Base-by-base conservation (phyloP, 2,113 vertebrate species). In the Varanus salvator region DNA sequence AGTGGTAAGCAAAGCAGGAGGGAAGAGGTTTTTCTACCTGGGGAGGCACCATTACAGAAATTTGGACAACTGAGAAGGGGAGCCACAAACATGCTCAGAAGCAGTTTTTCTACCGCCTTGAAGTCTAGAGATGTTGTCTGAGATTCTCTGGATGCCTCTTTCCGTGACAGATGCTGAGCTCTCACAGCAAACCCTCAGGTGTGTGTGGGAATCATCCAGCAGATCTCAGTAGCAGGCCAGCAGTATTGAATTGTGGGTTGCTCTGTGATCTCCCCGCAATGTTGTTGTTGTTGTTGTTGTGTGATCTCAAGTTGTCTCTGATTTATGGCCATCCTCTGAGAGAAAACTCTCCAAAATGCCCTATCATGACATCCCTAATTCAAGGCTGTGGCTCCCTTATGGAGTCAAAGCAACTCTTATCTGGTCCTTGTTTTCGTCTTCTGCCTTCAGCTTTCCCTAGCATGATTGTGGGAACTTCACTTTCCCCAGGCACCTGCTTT, bases 1-100 rank as follows among this genome's bases (percentile, higher is more conserved):
- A 93, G 90, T 90, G 97, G 96, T 97, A 94, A 69, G 76, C 31
- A 8, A 29, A 31, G 15, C 12, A 3, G 15, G 29, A 12, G 34
- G 64, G 50, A 68, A 44, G 44, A 68, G 12, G 19, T 44, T 50
- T 77, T 38, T 15, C 52, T 60, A 48, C 21, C 60, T 9, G 5
- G 1, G 54, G 71, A 64, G 60, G 31, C 31, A 21, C 52, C n/a
- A 34, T n/a, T 34, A 15, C 21, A 34, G 44, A 76, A 34, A n/a
- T 25, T 3, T 19, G 3, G 57, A 75, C 31, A 38, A 3, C 44
- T 52, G 31, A 23, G 81, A 68, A 66, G 75, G 25, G 66, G 57
- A 27, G n/a, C 54, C 23, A 8, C 38, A 68, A 38, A 80, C 64
- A 25, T 52, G 31, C 25, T 80, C 21, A 31, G 48, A 54, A 80